Percentiles rank a stretch among this genome's conserved stretches.
Conservation (phyloP, 2,113 vertebrate genomes). For the Syngnathus floridae region DNA sequence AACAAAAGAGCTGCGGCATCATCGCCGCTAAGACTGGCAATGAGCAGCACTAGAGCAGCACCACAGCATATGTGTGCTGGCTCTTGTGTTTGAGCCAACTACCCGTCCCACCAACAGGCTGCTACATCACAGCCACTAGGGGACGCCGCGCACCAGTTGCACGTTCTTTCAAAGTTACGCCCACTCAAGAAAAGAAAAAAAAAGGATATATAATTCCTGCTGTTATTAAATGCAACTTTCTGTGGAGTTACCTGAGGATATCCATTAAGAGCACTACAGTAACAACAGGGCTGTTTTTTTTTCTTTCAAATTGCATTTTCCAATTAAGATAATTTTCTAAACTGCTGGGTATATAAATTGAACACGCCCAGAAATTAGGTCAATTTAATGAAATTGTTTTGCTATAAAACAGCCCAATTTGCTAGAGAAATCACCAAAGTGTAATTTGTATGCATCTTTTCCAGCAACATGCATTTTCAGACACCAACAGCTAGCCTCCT, state of each 20-base stretch:
- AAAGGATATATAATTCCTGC: background rate
- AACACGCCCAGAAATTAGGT: too few relatives aligned
- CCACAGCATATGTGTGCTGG: slow-evolving; percentile 3
- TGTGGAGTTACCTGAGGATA: background rate
- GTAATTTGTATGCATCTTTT: slow-evolving; percentile 19
- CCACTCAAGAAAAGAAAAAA: background rate
- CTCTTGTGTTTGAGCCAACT: background rate
- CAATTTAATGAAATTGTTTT: too few relatives aligned
- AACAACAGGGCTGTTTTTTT: too few relatives aligned
- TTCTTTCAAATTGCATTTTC: too few relatives aligned
- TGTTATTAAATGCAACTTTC: background rate
- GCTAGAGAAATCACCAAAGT: background rate
- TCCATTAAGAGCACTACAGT: background rate
- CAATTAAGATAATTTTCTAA: too few relatives aligned
- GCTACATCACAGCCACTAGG: slow-evolving; percentile 32
- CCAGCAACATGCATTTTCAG: slow-evolving; percentile 20
- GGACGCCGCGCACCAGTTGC: slow-evolving; percentile 15
- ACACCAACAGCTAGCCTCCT: background rate
- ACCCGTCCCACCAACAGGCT: background rate
- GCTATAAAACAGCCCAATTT: too few relatives aligned
- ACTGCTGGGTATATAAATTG: too few relatives aligned
- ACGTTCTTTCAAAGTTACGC: background rate
- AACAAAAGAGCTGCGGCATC: slow-evolving; percentile 21
- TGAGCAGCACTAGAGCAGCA: slow-evolving; percentile 26
- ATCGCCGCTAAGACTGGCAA: slow-evolving; percentile 25